A percentile compares a stretch with the other conserved stretches of the same genome.
phyloP scores from a whole-genome alignment of 2,113 vertebrate genomes.

The Terrapene triunguis region DNA sequence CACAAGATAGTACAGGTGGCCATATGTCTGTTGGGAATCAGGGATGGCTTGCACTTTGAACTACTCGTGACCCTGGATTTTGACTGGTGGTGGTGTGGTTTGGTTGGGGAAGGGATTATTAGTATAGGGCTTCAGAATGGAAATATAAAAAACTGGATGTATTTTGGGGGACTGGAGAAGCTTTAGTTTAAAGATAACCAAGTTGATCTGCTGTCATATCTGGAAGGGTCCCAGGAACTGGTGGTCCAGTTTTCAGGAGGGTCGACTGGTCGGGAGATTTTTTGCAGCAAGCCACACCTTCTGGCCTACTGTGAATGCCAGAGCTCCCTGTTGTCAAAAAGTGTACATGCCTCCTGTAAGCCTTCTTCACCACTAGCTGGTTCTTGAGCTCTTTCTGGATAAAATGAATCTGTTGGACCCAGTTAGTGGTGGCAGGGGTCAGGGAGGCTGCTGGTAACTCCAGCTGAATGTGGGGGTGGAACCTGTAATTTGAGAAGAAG shows the following conservation, averaged over 20 bases:
- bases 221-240: not conserved
- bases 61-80: not conserved
- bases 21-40: not conserved
- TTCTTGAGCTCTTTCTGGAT: no score
- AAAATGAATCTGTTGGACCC: no score
- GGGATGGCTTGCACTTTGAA: not conserved
- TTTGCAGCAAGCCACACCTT: not conserved
- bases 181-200: not conserved
- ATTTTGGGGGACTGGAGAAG: not conserved
- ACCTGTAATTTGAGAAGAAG: no score
- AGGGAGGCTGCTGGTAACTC: no score
- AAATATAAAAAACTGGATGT: not conserved
- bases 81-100: not conserved
- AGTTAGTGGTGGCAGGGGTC: no score
- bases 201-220: not conserved
- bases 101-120: not conserved
- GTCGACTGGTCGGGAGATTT: not conserved
- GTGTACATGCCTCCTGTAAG: not conserved
- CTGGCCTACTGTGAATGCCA: not conserved
- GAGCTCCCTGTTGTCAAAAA: not conserved
- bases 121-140: not conserved
- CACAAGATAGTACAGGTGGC: not conserved
- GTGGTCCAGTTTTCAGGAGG: not conserved
- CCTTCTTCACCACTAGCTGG: no score
- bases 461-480: no score